Percentiles rank a stretch among this genome's conserved stretches.
Evolutionary conservation across 2,113 vertebrate species (phyloP).

Genomic region (Perca fluviatilis): DNA sequence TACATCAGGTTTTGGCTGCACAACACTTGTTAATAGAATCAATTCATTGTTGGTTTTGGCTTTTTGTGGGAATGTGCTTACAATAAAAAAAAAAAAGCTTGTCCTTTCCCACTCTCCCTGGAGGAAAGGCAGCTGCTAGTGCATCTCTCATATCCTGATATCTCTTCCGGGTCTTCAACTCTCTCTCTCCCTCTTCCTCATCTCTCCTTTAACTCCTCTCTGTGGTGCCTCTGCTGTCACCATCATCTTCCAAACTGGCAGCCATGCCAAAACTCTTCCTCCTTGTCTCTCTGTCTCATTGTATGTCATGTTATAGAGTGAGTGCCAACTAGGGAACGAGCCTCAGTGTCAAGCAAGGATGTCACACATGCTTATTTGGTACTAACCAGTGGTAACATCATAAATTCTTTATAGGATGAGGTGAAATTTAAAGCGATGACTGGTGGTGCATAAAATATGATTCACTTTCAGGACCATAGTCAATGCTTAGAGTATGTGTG

Average conservation of each 20-base stretch:
- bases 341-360: slow-evolving; percentile 22
- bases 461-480: slow-evolving; percentile 38
- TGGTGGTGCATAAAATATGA: slow-evolving; percentile 49
- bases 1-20: not conserved
- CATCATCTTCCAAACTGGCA: slow-evolving; percentile 45
- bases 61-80: not conserved
- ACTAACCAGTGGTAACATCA: slow-evolving; percentile 37
- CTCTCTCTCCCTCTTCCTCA: slow-evolving; percentile 4
- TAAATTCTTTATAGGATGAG: slow-evolving; percentile 54
- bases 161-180: slow-evolving; percentile 1
- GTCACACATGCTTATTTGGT: slow-evolving; percentile 40
- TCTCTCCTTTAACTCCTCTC: slow-evolving; percentile 31
- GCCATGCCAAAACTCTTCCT: slow-evolving; percentile 4
- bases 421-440: slow-evolving; percentile 41
- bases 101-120: not conserved
- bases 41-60: not conserved
- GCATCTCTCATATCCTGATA: slow-evolving; percentile 9
- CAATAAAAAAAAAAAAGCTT: not conserved
- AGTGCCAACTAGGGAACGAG: slow-evolving; percentile 3
- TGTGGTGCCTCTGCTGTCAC: slow-evolving; percentile 28
- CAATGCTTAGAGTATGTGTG: not conserved
- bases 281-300: slow-evolving; percentile 17
- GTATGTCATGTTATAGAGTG: not conserved
- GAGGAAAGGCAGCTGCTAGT: not conserved
- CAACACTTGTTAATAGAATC: not conserved